Evolutionary conservation across 2,797 vertebrate species (phyloP), one percentile per base, ranked within the genome.

Genomic region (Centropyge bicolor): DNA sequence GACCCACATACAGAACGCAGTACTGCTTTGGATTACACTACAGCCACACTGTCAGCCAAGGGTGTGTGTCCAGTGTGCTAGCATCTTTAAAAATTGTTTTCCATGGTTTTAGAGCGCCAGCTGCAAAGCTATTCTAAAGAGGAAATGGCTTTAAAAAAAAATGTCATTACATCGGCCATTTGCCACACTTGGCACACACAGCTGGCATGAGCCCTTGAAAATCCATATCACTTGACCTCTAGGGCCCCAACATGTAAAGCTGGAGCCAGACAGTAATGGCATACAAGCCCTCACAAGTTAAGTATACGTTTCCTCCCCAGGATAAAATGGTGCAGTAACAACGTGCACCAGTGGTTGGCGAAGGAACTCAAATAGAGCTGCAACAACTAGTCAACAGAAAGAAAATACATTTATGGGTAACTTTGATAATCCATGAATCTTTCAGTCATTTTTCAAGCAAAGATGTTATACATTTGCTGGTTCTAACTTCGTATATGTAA

Each of bases 1-100:
- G 83, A 85, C 82, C 66, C 70, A 86, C 55, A 80, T 73, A 68
- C 43, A 52, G 14, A 19, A 36, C 22, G 48, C 10, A 56, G 64
- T n/a, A 45, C 67, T 71, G 16, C 70, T 70, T 40, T 59, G 51
- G 49, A 64, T 80, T 70, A 76, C 56, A 54, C 55, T 48, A 13
- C 61, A 81, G 67, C 12, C 41, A 66, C 43, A 38, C 55, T 76
- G 52, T 74, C 49, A 59, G 38, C 55, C 63, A 48, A 87, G 56
- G 48, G 22, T 70, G 36, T 11, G 16, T 66, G 71, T 43, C 36
- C 22, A 66, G 48, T 49, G 20, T 14, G 24, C 49, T 3, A 36
- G n/a, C 55, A 70, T 69, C 59, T 76, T 67, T 43, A 24, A 41
- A 65, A 61, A 16, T 5, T 43, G 27, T 52, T 71, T 67, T 69